These are phyloP conservation scores for Peromyscus polionotus DNA, from an alignment of 2,113 vertebrate genomes.

Conservation along the genomic window DNA sequence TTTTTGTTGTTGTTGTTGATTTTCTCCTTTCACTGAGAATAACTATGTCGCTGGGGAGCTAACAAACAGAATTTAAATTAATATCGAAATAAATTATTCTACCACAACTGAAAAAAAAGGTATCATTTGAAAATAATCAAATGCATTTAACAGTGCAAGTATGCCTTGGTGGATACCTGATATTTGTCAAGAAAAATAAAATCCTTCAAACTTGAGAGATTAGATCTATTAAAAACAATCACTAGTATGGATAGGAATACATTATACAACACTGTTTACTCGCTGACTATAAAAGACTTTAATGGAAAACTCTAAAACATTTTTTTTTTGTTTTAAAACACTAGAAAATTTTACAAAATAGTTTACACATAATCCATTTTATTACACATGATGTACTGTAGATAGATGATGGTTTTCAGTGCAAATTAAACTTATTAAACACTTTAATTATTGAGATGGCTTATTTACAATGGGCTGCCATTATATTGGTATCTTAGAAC, in stretches of 20 bases:
- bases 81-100: conserved; percentile 51
- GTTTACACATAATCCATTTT: not conserved
- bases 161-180: conserved; percentile 47
- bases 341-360: not conserved
- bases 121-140: conserved; percentile 51
- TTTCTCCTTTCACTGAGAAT: not conserved
- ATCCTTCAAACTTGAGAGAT: not conserved
- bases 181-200: conserved; percentile 63
- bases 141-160: not conserved
- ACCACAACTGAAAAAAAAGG: not conserved
- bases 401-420: not conserved
- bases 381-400: not conserved
- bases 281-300: not conserved
- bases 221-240: conserved; percentile 19
- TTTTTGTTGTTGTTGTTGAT: no score
- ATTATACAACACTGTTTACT: not conserved
- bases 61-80: conserved; percentile 1
- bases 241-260: not conserved
- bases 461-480: not conserved
- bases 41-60: not conserved
- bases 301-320: not conserved
- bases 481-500: not conserved
- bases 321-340: not conserved
- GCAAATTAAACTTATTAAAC: not conserved
- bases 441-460: not conserved